These are phyloP conservation scores for Opisthograptis luteolata DNA, from an alignment of 2,888 invertebrate genomes.

Conservation along the genomic window DNA sequence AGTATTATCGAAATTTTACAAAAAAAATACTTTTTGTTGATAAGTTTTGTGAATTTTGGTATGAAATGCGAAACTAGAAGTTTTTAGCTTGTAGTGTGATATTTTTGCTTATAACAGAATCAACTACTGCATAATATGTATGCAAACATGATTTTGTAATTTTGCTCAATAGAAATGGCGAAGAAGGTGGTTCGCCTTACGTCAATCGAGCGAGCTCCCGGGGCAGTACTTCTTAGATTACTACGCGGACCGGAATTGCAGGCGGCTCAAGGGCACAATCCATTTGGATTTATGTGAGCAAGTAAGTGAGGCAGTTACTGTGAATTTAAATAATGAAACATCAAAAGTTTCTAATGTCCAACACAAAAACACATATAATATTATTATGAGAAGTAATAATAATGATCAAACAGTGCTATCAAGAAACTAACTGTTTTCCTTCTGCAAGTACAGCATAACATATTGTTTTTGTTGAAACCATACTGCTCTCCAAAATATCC, in stretches of 20 bases:
- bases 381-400: no score
- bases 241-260: conserved; percentile 93
- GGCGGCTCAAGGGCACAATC: conserved; percentile 94
- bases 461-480: no score
- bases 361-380: no score
- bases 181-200: conserved; percentile 96
- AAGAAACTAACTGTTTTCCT: no score
- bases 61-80: conserved; percentile 24
- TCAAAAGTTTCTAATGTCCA: no score
- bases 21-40: no score
- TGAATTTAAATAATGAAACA: conserved; percentile 7
- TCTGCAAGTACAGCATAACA: no score
- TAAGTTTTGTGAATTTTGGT: conserved; percentile 48
- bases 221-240: conserved; percentile 97
- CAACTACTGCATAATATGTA: conserved; percentile 9
- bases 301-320: conserved; percentile 75
- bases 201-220: conserved; percentile 95
- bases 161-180: conserved; percentile 92
- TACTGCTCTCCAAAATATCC: no score
- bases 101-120: neutral
- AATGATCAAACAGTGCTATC: no score
- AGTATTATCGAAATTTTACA: no score
- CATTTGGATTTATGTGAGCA: conserved; percentile 98
- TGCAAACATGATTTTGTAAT: conserved; percentile 32
- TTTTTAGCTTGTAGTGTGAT: conserved; percentile 6